Base-by-base conservation (phyloP, 2,888 invertebrate species). In the Pandemis heparana region DNA sequence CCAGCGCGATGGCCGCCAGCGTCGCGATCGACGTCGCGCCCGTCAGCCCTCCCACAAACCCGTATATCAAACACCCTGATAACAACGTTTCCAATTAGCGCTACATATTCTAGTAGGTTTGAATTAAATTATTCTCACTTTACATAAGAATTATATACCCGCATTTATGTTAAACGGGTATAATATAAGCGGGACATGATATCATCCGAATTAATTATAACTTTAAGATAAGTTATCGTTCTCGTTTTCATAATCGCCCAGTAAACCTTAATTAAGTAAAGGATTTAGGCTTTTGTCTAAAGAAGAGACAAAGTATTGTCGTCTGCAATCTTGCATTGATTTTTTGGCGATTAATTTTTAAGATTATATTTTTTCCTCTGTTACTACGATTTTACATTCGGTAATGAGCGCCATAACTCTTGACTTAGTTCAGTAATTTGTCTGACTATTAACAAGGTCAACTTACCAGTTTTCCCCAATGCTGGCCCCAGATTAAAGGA, bases 1-100 rank as follows among this genome's bases (percentile, higher is more conserved):
- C 98, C 76, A 97, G 84, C 0, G 98, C 96, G 77, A 98, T 98
- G 59, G 97, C 96, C 1, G 97, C 96, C 75, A 98, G 92, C 0
- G 97, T 97, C 79, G 96, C 96, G 79, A 98, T 98, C 9, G 98
- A 97, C 67, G 96, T 96, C 10, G 97, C 96, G 61, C 98, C 98
- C 23, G 97, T 97, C 64, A 98, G 87, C 1, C 97, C 98, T 0
- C 98, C 98, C 38, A 97, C 77, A 82, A 98, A 97, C 51, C 97
- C 98, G 84, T 97, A 98, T 16, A 97, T 85, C 75, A 96, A 95
- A 85, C 98, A 98, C 70, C 96, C 97, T 97, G 88, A 53, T 61
- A n/a, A 56, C 53, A 63, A n/a, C 18, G 39, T 32, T 43, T 14
- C 43, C 18, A 56, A 18, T 56, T 56, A 56, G 23, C 12, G 23